Evolutionary conservation across 2,888 invertebrate genomes (phyloP).

Genomic region (Perdita meconis): DNA sequence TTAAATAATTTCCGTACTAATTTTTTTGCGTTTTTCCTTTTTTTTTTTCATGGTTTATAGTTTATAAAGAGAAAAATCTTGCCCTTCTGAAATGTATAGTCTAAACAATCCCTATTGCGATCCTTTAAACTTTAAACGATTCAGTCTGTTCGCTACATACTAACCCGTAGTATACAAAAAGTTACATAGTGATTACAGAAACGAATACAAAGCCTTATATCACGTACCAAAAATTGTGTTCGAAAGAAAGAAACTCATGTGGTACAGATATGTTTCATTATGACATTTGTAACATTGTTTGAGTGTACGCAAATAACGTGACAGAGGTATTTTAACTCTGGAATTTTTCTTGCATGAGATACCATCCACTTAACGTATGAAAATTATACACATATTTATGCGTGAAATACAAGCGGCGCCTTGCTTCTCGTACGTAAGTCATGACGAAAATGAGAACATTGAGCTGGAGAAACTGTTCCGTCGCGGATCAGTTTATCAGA

Average conservation of each 20-base stretch:
- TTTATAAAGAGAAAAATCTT: conserved; percentile 37
- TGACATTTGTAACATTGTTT: conserved; percentile 47
- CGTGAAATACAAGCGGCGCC: conserved; percentile 23
- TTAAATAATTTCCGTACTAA: conserved; percentile 42
- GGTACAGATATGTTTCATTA: conserved; percentile 59
- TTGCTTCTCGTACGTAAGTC: conserved; percentile 35
- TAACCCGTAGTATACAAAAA: conserved; percentile 41
- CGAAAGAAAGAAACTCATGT: conserved; percentile 46
- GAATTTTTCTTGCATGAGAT: conserved; percentile 50
- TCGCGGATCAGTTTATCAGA: conserved; percentile 78
- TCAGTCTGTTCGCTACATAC: conserved; percentile 51
- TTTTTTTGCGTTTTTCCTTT: no score
- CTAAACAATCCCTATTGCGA: conserved; percentile 44
- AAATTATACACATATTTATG: conserved; percentile 44
- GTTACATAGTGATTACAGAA: conserved; percentile 37
- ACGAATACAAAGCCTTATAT: conserved; percentile 49
- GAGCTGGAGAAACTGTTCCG: conserved; percentile 66
- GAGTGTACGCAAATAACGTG: conserved; percentile 49
- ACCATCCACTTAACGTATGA: conserved; percentile 64
- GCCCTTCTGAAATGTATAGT: conserved; percentile 35
- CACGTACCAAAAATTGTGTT: conserved; percentile 44
- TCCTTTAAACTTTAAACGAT: conserved; percentile 36
- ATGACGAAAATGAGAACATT: conserved; percentile 45
- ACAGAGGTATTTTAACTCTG: conserved; percentile 45
- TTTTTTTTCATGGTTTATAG: no score